Conservation (phyloP, 2,797 vertebrate species). For the Neostethus bicornis region DNA sequence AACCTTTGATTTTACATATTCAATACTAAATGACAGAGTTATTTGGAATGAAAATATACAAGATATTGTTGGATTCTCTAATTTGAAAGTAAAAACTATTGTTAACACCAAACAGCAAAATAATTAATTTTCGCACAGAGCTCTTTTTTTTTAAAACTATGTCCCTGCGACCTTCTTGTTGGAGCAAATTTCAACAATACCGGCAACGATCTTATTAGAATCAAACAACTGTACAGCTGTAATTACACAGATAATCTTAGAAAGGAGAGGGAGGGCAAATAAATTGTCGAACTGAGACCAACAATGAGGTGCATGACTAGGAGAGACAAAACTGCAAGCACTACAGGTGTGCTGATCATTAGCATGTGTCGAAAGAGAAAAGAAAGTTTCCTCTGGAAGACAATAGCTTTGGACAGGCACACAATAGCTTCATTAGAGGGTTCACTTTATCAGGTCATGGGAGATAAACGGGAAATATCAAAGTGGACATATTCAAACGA, state of each 20-base stretch:
- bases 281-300: constrained; percentile 47
- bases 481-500: constrained; percentile 73
- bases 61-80: too few relatives aligned
- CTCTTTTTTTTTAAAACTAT: constrained; percentile 1
- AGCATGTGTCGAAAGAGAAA: constrained; percentile 60
- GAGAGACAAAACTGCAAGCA: constrained; percentile 69
- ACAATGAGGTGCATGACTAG: constrained; percentile 39
- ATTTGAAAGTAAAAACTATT: neutral
- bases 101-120: neutral
- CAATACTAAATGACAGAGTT: too few relatives aligned
- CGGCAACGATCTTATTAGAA: neutral
- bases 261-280: constrained; percentile 18
- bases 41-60: too few relatives aligned
- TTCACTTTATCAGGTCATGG: constrained; percentile 79
- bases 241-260: constrained; percentile 32
- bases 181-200: neutral
- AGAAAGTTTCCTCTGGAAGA: constrained; percentile 74
- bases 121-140: neutral
- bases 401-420: constrained; percentile 81
- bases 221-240: constrained; percentile 12
- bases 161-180: neutral
- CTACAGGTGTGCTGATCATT: constrained; percentile 82
- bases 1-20: too few relatives aligned
- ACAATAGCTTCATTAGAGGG: constrained; percentile 89
- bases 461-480: constrained; percentile 82